Evolutionary conservation across 2,797 vertebrate genomes (phyloP), one percentile per base, ranked within the genome.

Genomic region (Argya squamiceps): DNA sequence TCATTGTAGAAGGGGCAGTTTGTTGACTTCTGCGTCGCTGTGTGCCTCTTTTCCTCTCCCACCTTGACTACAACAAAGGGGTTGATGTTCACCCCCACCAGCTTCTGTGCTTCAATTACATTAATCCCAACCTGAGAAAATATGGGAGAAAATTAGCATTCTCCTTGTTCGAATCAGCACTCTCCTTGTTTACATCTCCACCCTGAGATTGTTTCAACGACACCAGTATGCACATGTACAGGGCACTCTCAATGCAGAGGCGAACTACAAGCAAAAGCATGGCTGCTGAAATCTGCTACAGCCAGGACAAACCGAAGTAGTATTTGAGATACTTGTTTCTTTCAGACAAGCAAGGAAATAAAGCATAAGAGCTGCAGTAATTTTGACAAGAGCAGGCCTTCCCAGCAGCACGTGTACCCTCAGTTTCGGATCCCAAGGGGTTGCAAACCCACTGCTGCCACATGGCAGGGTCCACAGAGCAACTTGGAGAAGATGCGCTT

Each of bases 1-100:
- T 99, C 98, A 0, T 99, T 99, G 97, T 99, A 99, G 95, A 99
- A 99, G 12, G 99, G 99, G 74, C 98, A 99, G 94, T 99, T 99
- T 88, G 99, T 99, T 32, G 99, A 99, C 63, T 99, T 99, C 96
- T 99, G 99, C 0, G 98, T 99, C 0, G 84, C 91, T 0, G 99
- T 99, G 91, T 98, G 98, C 78, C 97, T 98, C 93, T 99, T 99
- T 97, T 99, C 98, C 41, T 98, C 98, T 86, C 99, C 99, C 15
- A 99, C 96, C 10, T 92, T 97, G 95, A 99, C 97, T 26, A 99
- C 98, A 82, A 99, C 99, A 4, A 98, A 99, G 12, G 99, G 99
- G 84, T 98, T 99, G 93, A 99, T 99, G 96, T 99, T 99, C 75
- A 99, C 99, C 22, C 99, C 99, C 12, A 98, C 98, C 89, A 99